Percentiles rank a stretch among this genome's conserved stretches.
These are phyloP conservation scores for Molossus alvarezi DNA, from an alignment of 2,797 vertebrate genomes.

Conservation along the genomic window DNA sequence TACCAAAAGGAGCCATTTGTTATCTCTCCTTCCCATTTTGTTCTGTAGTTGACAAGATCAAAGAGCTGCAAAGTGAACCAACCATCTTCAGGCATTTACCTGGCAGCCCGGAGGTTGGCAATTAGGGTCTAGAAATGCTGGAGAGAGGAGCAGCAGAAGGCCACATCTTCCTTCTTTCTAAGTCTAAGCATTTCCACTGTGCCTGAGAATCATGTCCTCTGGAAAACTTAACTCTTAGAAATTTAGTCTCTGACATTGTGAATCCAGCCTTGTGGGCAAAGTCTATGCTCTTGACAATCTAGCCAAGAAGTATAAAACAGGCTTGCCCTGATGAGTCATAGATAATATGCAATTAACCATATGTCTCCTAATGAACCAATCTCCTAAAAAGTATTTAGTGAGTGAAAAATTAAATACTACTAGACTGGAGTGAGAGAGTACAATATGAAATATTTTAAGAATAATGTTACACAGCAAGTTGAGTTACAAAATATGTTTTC, in stretches of 20 bases:
- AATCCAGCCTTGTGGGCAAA: not conserved
- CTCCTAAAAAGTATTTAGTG: not conserved
- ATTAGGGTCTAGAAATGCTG: not conserved
- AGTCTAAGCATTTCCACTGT: not conserved
- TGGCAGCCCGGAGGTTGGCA: not conserved
- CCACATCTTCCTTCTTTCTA: not conserved
- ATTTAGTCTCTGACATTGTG: conserved; percentile 2
- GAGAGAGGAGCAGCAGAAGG: not conserved
- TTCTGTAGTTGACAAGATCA: not conserved
- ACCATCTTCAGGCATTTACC: not conserved
- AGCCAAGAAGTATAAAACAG: not conserved
- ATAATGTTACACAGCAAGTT: not conserved
- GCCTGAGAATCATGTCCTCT: not conserved
- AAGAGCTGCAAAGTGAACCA: not conserved
- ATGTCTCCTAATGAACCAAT: not conserved
- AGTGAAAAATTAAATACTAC: conserved; percentile 24
- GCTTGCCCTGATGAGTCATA: not conserved
- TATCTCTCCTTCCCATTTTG: not conserved
- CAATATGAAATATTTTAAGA: conserved; percentile 29
- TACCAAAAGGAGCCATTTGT: not conserved
- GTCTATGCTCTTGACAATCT: not conserved
- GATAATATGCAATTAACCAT: not conserved
- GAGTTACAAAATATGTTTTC: not conserved
- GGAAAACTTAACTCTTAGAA: conserved; percentile 53
- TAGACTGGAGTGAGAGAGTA: not conserved